These are phyloP conservation scores for Leptura quadrifasciata DNA, from an alignment of 2,888 invertebrate genomes.

Conservation along the genomic window DNA sequence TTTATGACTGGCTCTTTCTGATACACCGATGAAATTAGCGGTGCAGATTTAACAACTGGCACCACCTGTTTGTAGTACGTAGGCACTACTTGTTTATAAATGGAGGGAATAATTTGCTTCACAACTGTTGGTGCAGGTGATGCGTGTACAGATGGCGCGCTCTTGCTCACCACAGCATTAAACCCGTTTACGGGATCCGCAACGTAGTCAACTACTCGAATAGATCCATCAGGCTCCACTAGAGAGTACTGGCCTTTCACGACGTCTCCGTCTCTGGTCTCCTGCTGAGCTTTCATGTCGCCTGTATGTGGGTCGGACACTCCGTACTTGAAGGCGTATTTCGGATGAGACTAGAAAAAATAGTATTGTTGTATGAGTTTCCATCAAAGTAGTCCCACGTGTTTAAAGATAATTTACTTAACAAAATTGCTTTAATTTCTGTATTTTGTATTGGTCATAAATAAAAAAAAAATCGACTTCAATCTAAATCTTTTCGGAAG, in stretches of 20 bases:
- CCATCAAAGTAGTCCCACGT: too few species aligned
- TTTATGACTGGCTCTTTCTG: slow-evolving; percentile 56
- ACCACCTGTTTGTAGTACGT: slow-evolving; percentile 64
- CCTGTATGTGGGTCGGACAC: slow-evolving; percentile 80
- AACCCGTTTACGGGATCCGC: slow-evolving; percentile 77
- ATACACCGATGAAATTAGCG: slow-evolving; percentile 70
- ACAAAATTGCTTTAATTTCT: too few species aligned
- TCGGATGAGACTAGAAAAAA: slow-evolving; percentile 76
- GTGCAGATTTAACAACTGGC: slow-evolving; percentile 63
- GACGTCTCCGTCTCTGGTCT: slow-evolving; percentile 78
- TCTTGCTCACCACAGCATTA: slow-evolving; percentile 70
- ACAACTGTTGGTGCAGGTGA: slow-evolving; percentile 63
- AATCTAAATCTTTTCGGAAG: too few species aligned
- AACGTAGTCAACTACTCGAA: slow-evolving; percentile 74
- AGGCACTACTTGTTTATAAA: slow-evolving; percentile 57
- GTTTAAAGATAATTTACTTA: too few species aligned
- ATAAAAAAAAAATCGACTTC: too few species aligned
- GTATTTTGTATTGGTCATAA: too few species aligned
- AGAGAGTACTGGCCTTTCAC: slow-evolving; percentile 74
- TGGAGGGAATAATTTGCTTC: slow-evolving; percentile 50
- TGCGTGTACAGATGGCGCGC: slow-evolving; percentile 74
- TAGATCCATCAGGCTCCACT: slow-evolving; percentile 74
- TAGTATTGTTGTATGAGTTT: too few species aligned
- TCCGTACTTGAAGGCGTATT: slow-evolving; percentile 78
- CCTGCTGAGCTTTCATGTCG: slow-evolving; percentile 79